Conservation (phyloP, 2,797 vertebrate genomes). For the Hephaestus fuliginosus region DNA sequence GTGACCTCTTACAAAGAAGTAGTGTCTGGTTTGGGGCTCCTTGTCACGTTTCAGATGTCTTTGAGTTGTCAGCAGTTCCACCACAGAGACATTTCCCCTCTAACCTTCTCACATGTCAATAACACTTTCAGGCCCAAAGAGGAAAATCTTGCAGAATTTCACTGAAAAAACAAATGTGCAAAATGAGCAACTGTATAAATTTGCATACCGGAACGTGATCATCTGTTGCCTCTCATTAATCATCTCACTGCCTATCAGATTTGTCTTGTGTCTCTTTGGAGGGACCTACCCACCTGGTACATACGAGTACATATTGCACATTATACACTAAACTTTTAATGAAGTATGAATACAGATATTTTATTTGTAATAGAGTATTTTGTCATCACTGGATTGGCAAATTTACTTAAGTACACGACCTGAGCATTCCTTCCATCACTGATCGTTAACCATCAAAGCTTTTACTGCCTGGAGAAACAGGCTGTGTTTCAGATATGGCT, state of each 20-base stretch:
- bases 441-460: too few relatives aligned
- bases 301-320: too few relatives aligned
- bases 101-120: slow-evolving; percentile 12
- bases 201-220: too few relatives aligned
- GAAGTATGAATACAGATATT: too few relatives aligned
- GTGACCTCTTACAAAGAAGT: slow-evolving; percentile 2
- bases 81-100: slow-evolving; percentile 14
- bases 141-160: neutral
- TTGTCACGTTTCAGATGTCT: slow-evolving; percentile 17
- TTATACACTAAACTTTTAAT: too few relatives aligned
- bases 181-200: too few relatives aligned
- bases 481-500: too few relatives aligned
- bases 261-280: neutral
- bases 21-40: slow-evolving; percentile 17
- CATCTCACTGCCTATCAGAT: neutral
- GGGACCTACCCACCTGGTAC: neutral
- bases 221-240: neutral
- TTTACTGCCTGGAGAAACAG: too few relatives aligned
- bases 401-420: neutral
- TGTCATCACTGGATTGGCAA: too few relatives aligned
- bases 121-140: neutral
- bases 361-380: too few relatives aligned
- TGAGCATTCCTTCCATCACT: too few relatives aligned
- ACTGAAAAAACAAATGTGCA: neutral
- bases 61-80: slow-evolving; percentile 3